These are phyloP conservation scores for Brachyopa scutellaris DNA, from an alignment of 2,888 invertebrate species.

Conservation along the genomic window DNA sequence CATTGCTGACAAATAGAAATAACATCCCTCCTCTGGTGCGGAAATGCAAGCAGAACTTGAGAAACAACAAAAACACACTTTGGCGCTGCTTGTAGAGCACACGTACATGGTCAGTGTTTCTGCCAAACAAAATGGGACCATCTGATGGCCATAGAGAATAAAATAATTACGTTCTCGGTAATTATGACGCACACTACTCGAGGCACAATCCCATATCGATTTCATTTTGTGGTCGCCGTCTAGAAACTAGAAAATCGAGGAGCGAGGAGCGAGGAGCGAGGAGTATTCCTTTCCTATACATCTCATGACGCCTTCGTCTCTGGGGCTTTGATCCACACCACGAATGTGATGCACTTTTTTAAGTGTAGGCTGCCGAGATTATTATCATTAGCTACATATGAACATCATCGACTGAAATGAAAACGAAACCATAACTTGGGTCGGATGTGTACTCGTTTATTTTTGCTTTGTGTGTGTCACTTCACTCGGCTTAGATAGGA, in stretches of 20 bases:
- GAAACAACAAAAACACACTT: neutral
- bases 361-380: constrained; percentile 43
- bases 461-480: constrained; percentile 45
- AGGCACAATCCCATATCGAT: constrained; percentile 45
- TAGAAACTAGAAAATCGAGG: too few species aligned
- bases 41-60: constrained; percentile 24
- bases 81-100: neutral
- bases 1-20: too few species aligned
- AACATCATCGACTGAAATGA: constrained; percentile 59
- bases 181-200: constrained; percentile 55
- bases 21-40: too few species aligned
- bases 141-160: constrained; percentile 32
- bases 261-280: too few species aligned
- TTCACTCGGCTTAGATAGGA: constrained; percentile 51
- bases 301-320: constrained; percentile 29
- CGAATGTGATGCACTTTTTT: constrained; percentile 33
- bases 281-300: too few species aligned
- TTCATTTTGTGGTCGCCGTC: constrained; percentile 44
- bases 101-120: constrained; percentile 46
- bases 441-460: constrained; percentile 1
- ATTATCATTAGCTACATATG: constrained; percentile 43
- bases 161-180: constrained; percentile 34
- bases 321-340: neutral
- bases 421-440: constrained; percentile 65
- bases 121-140: constrained; percentile 47